Base-by-base conservation (phyloP, 2,888 invertebrate genomes). In the Cetonia aurata region DNA sequence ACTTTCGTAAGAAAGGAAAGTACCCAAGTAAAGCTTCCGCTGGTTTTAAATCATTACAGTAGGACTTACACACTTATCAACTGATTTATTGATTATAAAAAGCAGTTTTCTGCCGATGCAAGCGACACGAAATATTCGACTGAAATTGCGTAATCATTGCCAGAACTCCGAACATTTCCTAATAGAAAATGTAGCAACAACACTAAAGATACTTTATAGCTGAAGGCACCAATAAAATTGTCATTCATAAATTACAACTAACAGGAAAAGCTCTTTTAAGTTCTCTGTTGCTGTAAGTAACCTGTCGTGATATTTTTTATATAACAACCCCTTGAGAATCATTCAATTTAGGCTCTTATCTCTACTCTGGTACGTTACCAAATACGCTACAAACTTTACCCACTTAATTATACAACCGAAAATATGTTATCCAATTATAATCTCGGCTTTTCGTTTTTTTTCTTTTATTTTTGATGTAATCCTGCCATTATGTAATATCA, bases 341-440 rank as follows among this genome's bases (percentile, higher is more conserved):
- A 19, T 25, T 52, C 19, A 52, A 52, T 52, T 52, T 25, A 52
- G 9, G 4, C 52, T 52, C 9, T 60, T 31, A 60, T 44, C 31
- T 48, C 15, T 12, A 13, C n/a, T 10, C 6, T 19, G 31, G n/a
- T 60, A 31, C 9, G 46, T 52, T 52, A 52, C 9, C 52, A 52
- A 19, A 25, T 25, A 19, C 52, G 25, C 9, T 10, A 25, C 52
- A 17, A 12, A 25, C 25, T 52, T 17, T 52, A 19, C 55, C 31
- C 55, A 56, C 37, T 56, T 37, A 56, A 37, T 56, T 33, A n/a
- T n/a, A 56, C 52, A 31, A 13, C n/a, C 55, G 31, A 33, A 65
- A 50, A 50, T 37, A 50, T 50, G 33, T 52, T 50, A 65, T 52
- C 62, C 50, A 52, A 65, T 62, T 62, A 62, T 62, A 50, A 62